Percentiles rank a stretch among this genome's conserved stretches.
These are phyloP conservation scores for Tringa solitaria DNA, from an alignment of 2,113 vertebrate genomes.

Conservation along the genomic window DNA sequence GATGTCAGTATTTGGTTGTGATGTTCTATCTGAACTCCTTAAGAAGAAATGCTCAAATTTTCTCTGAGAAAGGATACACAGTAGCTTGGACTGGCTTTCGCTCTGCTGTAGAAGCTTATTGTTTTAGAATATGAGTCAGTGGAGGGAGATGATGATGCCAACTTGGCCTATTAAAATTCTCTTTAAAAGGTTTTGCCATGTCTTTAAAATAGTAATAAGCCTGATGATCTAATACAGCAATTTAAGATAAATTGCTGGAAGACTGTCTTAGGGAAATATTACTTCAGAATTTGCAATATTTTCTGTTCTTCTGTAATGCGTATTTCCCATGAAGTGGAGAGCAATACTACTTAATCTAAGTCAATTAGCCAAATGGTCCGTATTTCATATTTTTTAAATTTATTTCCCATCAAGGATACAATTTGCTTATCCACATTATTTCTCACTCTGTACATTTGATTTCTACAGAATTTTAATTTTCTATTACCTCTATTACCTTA, in stretches of 20 bases:
- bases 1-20: background rate
- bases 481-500: background rate
- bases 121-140: background rate
- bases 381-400: background rate
- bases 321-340: background rate
- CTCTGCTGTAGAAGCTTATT: background rate
- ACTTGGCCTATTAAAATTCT: background rate
- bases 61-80: background rate
- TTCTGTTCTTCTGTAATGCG: background rate
- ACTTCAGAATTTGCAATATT: background rate
- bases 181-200: background rate
- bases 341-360: slow-evolving; percentile 16
- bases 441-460: background rate
- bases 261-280: background rate
- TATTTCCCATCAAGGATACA: background rate
- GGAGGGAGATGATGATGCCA: background rate
- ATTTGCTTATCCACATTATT: slow-evolving; percentile 24
- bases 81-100: background rate
- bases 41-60: background rate
- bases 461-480: slow-evolving; percentile 18
- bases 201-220: background rate
- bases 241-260: background rate
- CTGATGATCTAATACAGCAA: background rate
- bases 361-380: slow-evolving; percentile 10
- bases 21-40: background rate